These are phyloP conservation scores for Benthosema pterotum DNA, from an alignment of 2,797 vertebrate species.

Conservation along the genomic window DNA sequence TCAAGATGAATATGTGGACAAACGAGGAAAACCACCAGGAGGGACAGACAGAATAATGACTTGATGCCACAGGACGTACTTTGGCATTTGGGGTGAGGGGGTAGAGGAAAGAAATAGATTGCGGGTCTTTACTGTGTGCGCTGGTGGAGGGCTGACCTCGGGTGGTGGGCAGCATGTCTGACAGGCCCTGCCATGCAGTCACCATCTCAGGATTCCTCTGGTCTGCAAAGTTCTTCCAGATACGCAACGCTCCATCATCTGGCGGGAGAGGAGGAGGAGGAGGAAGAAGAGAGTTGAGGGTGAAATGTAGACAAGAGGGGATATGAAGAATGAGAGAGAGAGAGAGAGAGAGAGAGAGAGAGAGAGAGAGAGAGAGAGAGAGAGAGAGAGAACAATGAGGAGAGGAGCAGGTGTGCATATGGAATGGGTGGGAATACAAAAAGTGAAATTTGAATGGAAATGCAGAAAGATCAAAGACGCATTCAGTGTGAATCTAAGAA, in stretches of 20 bases:
- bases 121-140: constrained; percentile 69
- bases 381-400: neutral
- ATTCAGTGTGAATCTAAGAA: too few species aligned
- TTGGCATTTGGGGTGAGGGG: constrained; percentile 2
- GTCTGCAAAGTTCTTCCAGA: constrained; percentile 99
- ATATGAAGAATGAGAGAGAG: neutral
- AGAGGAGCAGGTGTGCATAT: neutral
- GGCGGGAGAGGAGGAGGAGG: neutral
- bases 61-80: constrained; percentile 2
- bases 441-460: neutral
- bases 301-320: neutral
- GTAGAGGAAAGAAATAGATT: constrained; percentile 21
- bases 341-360: neutral
- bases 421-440: neutral
- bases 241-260: constrained; percentile 94
- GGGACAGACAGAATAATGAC: constrained; percentile 2
- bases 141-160: constrained; percentile 83
- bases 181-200: constrained; percentile 97
- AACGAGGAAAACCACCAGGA: constrained; percentile 15
- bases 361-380: neutral
- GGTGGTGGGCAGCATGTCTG: constrained; percentile 96
- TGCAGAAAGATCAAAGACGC: neutral
- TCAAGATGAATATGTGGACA: constrained; percentile 6
- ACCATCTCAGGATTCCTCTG: constrained; percentile 99
- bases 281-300: too few species aligned